phyloP scores from a whole-genome alignment of 2,888 invertebrate species.

The Tipula lateralis region DNA sequence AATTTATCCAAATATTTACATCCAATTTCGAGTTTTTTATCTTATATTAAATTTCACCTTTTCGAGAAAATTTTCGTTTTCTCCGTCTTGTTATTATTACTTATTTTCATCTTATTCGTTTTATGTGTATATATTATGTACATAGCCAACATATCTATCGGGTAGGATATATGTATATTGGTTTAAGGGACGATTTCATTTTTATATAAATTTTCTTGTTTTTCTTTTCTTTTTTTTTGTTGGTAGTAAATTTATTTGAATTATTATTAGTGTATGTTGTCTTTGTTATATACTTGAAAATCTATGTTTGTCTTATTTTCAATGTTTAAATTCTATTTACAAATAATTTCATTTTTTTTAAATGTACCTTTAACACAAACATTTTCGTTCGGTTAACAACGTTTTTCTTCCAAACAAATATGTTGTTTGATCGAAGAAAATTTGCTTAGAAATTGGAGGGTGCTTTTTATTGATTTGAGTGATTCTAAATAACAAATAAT shows the following conservation, averaged over 20 bases:
- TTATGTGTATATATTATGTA: not conserved
- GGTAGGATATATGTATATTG: not conserved
- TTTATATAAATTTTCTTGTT: no score
- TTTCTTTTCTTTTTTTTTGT: not conserved
- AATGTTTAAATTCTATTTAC: not conserved
- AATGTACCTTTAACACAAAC: not conserved
- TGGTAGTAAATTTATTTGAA: not conserved
- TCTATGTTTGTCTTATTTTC: not conserved
- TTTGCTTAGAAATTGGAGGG: not conserved
- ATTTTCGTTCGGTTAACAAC: not conserved
- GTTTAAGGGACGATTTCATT: not conserved
- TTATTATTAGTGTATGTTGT: not conserved
- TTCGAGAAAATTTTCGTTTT: not conserved
- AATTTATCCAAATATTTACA: conserved; percentile 13
- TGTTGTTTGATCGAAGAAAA: not conserved
- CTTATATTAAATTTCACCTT: conserved; percentile 24
- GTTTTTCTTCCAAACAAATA: not conserved
- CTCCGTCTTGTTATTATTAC: not conserved
- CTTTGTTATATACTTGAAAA: not conserved
- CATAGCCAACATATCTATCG: not conserved
- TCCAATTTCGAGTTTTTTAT: not conserved
- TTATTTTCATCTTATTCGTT: not conserved
- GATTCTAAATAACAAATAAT: not conserved
- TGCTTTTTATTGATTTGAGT: not conserved
- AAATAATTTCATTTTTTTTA: not conserved